These are phyloP conservation scores for Drosophila micromelanica DNA, from an alignment of 1,140 invertebrate genomes.

Conservation along the genomic window DNA sequence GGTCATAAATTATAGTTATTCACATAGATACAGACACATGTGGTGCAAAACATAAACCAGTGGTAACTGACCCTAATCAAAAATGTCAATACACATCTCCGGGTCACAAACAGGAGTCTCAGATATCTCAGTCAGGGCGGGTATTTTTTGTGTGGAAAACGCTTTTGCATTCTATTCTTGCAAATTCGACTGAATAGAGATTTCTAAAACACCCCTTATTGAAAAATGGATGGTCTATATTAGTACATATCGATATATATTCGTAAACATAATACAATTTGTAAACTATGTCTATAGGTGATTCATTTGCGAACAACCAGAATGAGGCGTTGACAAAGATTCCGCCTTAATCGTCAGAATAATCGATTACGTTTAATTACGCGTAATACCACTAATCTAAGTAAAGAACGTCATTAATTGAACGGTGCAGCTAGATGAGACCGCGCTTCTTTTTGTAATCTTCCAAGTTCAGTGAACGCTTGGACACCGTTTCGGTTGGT, in stretches of 20 bases:
- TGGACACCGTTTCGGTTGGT: constrained; percentile 92
- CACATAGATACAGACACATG: constrained; percentile 10
- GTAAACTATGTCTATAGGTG: constrained; percentile 42
- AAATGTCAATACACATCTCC: constrained; percentile 1
- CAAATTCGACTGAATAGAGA: not conserved
- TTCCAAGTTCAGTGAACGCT: constrained; percentile 96
- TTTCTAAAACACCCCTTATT: constrained; percentile 5
- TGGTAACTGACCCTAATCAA: not conserved
- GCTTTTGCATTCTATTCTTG: not conserved
- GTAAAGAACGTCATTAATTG: constrained; percentile 41
- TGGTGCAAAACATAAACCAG: constrained; percentile 1
- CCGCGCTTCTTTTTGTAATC: constrained; percentile 98
- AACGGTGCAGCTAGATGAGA: constrained; percentile 88
- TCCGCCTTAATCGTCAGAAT: constrained; percentile 15
- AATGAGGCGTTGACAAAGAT: constrained; percentile 23
- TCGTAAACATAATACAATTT: constrained; percentile 46
- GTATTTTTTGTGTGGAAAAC: not conserved
- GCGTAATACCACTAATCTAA: constrained; percentile 59
- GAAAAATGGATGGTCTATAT: constrained; percentile 9
- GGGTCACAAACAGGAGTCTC: not conserved
- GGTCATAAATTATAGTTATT: constrained; percentile 19
- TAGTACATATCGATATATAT: constrained; percentile 42
- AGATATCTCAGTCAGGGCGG: not conserved
- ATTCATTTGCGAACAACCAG: constrained; percentile 21
- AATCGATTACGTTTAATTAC: constrained; percentile 33